Evolutionary conservation across 2,797 vertebrate species (phyloP), one percentile per base, ranked within the genome.

Genomic region (Trachurus trachurus): DNA sequence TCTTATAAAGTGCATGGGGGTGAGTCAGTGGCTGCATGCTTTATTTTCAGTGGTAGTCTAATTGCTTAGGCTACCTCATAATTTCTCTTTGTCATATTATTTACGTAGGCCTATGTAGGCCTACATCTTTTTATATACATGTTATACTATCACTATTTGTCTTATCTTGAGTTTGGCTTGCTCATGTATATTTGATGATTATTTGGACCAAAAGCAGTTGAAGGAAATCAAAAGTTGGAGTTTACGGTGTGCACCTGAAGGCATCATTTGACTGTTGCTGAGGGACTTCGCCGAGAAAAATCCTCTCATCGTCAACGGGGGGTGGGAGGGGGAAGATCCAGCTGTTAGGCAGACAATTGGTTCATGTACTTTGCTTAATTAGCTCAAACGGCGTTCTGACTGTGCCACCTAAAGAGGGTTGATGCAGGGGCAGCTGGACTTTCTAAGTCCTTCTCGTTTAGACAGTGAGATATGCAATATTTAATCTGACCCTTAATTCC

Each of bases 261-360:
- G 90, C 86, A 89, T 73, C 92, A 89, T 84, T 90, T 84, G 87
- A 87, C 89, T 95, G 94, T 95, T 95, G 94, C 95, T 92, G 93
- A 94, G 94, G 91, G 91, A 91, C 78, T 91, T 87, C 82, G 76
- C 83, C 12, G 78, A 89, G 87, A 86, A 81, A 81, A 88, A 89
- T 80, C 76, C 75, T 69, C 74, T 76, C 67, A 52, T 76, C 67
- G 45, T 73, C 45, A 37, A 76, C 58, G 37, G 40, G 59, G 61
- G 42, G 69, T 26, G 4, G 31, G 31, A 6, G 31, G 31, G 31
- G 31, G 4, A 81, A 81, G 83, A 70, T 82, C 82, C 71, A 81
- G 52, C 82, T 89, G 84, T 90, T 85, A 88, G 37, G 90, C 88
- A 84, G 9, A 56, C 13, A 31, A 39, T 31, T 26, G 40, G 53